A percentile compares a stretch with the other conserved stretches of the same genome.
phyloP scores from a whole-genome alignment of 2,113 vertebrate genomes.

The Amblyopsis rosae region DNA sequence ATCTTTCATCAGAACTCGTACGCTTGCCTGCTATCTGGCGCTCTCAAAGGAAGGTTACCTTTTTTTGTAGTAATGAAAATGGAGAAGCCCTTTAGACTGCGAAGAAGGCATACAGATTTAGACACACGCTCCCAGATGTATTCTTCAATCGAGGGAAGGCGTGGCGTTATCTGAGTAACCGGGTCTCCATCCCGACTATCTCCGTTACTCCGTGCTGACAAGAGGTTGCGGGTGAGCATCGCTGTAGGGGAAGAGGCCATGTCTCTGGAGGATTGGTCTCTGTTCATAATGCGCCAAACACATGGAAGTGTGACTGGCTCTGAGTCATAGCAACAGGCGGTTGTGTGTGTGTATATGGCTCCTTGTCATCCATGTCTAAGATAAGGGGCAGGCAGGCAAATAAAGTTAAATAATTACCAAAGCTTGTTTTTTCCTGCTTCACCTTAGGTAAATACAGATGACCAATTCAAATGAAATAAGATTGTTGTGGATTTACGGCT shows the following conservation, averaged over 20 bases:
- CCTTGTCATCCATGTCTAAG: conserved; percentile 4
- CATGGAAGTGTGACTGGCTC: background rate
- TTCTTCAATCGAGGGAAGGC: conserved; percentile 8
- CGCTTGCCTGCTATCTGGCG: background rate
- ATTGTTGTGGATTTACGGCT: conserved; percentile 1
- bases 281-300: conserved; percentile 43
- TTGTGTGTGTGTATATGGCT: background rate
- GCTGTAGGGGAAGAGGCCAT: conserved; percentile 16
- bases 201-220: conserved; percentile 23
- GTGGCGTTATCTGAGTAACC: background rate
- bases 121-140: too few relatives aligned
- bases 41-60: too few relatives aligned
- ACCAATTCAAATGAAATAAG: conserved; percentile 34
- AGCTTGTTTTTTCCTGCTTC: conserved; percentile 3
- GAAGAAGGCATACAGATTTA: too few relatives aligned
- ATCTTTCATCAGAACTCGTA: conserved; percentile 13
- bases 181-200: conserved; percentile 11
- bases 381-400: conserved; percentile 4
- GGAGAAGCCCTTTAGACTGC: too few relatives aligned
- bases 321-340: conserved; percentile 32
- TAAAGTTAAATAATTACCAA: conserved; percentile 20
- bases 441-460: conserved; percentile 12
- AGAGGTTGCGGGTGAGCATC: conserved; percentile 16
- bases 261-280: conserved; percentile 18
- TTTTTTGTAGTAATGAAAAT: too few relatives aligned